These are phyloP conservation scores for Equus quagga DNA, from an alignment of 2,113 vertebrate species.

Conservation along the genomic window DNA sequence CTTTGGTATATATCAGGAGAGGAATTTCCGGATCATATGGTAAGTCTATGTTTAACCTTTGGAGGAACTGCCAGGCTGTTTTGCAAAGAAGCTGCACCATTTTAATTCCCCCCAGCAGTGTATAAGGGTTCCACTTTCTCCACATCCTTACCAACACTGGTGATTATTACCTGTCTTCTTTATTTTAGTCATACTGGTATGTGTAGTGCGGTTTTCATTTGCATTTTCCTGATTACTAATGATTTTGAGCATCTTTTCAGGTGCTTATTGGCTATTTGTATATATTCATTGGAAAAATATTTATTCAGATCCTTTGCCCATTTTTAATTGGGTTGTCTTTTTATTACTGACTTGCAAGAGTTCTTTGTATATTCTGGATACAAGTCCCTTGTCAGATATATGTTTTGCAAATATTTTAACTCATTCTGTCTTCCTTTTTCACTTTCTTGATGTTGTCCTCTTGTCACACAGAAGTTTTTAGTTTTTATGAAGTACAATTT, in stretches of 20 bases:
- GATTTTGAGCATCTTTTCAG: background rate
- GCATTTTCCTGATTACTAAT: background rate
- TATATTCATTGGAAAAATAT: background rate
- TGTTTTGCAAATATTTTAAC: slow-evolving; percentile 1
- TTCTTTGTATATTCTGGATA: slow-evolving; percentile 23
- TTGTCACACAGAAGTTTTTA: background rate
- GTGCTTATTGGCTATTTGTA: background rate
- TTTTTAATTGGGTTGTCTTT: background rate
- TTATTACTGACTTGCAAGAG: background rate
- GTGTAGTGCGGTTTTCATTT: background rate
- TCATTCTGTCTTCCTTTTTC: background rate
- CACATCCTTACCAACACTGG: background rate
- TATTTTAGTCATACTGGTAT: background rate
- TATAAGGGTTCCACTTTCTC: background rate
- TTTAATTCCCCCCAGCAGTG: background rate
- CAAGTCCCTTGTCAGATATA: background rate
- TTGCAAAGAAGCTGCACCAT: background rate
- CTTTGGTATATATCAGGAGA: background rate
- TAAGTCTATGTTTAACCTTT: background rate
- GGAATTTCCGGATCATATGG: background rate
- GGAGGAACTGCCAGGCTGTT: background rate
- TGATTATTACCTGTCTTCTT: background rate
- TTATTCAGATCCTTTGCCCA: background rate
- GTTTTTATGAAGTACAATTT: background rate
- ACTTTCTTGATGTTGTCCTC: background rate